A percentile compares a stretch with the other conserved stretches of the same genome.
Evolutionary conservation across 2,797 vertebrate species (phyloP).

Genomic region (Danio albolineatus): DNA sequence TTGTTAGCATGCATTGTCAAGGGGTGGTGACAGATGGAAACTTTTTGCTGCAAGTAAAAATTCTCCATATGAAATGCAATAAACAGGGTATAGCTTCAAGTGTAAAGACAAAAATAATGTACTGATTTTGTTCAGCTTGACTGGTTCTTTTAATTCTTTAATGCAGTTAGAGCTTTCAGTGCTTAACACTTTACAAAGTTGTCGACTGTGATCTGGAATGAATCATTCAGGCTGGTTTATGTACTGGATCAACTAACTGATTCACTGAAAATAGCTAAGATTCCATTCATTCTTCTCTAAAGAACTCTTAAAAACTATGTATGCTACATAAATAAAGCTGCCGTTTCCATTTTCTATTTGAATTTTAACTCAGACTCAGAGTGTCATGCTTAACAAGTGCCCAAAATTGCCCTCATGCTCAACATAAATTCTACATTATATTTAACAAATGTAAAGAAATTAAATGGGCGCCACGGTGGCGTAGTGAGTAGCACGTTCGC

Average conservation of each 20-base stretch:
- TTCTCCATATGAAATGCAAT: not conserved
- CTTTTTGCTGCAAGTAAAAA: constrained; percentile 12
- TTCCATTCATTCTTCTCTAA: not conserved
- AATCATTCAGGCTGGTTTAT: not conserved
- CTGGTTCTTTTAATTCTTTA: not conserved
- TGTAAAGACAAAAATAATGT: not conserved
- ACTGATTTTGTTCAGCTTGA: not conserved
- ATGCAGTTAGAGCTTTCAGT: not conserved
- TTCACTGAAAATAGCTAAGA: not conserved
- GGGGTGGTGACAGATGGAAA: constrained; percentile 22
- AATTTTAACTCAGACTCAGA: no score
- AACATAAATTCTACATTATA: no score
- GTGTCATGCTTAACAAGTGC: no score
- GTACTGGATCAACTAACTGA: not conserved
- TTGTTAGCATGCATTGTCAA: not conserved
- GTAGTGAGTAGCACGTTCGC: no score
- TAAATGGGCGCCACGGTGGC: no score
- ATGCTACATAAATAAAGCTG: no score
- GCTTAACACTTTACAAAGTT: not conserved
- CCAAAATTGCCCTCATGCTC: no score
- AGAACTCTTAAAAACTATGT: not conserved
- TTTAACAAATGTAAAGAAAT: no score
- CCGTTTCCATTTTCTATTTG: no score
- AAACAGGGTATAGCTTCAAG: not conserved
- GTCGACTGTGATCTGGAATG: not conserved